Evolutionary conservation across 2,888 invertebrate genomes (phyloP), one percentile per base, ranked within the genome.

Genomic region (Tachystola acroxantha): DNA sequence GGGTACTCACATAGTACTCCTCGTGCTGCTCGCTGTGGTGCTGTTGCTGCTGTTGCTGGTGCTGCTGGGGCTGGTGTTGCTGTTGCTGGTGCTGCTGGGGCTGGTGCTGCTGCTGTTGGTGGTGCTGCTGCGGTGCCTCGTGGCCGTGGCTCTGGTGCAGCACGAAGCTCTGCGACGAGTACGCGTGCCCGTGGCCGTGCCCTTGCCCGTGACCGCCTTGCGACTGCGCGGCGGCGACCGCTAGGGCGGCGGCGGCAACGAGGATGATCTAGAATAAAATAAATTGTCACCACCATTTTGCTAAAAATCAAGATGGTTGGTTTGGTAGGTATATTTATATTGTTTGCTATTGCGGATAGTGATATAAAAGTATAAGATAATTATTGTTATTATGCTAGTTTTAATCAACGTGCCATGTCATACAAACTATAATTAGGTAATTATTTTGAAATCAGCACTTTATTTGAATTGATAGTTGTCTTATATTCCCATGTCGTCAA

Each of bases 61-160:
- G 49, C 53, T 43, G 45, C 67, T 27, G 34, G 49, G 40, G 10
- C 37, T 45, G 29, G 26, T 30, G 30, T 31, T 32, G 22, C 3
- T 54, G 45, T 7, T 31, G 66, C 57, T 28, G 65, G 54, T 30
- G 55, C 57, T 64, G 64, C 11, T 57, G 48, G 10, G 57, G 50
- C 25, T 52, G 43, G 16, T 50, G 45, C 3, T 40, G 42, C 0
- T 24, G 42, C 32, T 1, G 46, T 39, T 3, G 37, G 39, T 6
- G 25, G 45, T 46, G 48, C 63, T 58, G 50, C 52, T 43, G 45
- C 67, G 27, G 35, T 48, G 41, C 10, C 37, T 39, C 24, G 3
- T 54, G 45, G 9, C 32, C 66, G 57, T 30, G 66, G 55, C 32
- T 57, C 57, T 64, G 64, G 52, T 58, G 65, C 34, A 70, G 54